Conservation (phyloP, 2,113 vertebrate species). For the Psilopsiagon aymara region DNA sequence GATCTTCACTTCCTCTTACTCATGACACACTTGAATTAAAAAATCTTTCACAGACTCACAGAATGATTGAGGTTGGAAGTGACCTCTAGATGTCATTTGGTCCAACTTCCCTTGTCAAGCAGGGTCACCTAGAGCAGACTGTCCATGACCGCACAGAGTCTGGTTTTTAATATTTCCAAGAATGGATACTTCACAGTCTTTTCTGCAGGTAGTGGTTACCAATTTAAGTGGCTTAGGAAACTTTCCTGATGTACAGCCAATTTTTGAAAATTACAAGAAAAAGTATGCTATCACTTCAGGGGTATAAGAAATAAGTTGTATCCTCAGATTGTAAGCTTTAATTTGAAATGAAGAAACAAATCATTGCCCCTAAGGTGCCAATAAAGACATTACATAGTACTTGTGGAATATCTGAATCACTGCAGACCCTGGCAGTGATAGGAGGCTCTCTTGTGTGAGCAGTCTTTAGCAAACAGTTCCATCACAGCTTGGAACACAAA, state of each 20-base stretch:
- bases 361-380: not conserved
- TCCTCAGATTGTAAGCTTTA: not conserved
- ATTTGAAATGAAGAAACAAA: not conserved
- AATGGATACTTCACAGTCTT: not conserved
- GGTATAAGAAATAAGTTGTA: not conserved
- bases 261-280: not conserved
- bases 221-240: not conserved
- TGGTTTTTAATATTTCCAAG: not conserved
- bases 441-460: not conserved
- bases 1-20: not conserved
- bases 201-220: not conserved
- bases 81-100: not conserved
- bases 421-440: not conserved
- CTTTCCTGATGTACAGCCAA: not conserved
- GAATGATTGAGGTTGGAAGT: not conserved
- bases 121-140: not conserved
- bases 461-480: not conserved
- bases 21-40: not conserved
- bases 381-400: not conserved
- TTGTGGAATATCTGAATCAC: not conserved
- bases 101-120: not conserved
- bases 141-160: rapidly evolving
- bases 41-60: not conserved
- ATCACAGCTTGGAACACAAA: not conserved
- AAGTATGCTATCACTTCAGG: not conserved